A percentile compares a stretch with the other conserved stretches of the same genome.
phyloP scores from a whole-genome alignment of 2,113 vertebrate genomes.

The Tachysurus fulvidraco region DNA sequence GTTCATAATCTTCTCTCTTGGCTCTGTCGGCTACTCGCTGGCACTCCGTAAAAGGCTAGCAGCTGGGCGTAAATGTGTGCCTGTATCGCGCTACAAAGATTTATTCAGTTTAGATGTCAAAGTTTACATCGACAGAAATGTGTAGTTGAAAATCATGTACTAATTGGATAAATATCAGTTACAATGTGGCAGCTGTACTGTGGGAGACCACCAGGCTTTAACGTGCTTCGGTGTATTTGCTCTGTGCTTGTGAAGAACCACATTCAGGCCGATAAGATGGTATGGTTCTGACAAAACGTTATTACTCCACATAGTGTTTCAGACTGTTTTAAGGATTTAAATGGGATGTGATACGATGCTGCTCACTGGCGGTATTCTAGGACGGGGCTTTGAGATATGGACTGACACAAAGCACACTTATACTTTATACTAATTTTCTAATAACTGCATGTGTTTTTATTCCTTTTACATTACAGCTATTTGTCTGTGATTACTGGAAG shows the following conservation, averaged over 20 bases:
- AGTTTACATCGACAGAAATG: conserved; percentile 39
- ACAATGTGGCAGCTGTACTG: not conserved
- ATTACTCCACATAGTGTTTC: not conserved
- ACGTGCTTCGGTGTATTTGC: not conserved
- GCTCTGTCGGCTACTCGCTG: conserved; percentile 20
- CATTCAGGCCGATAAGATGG: not conserved
- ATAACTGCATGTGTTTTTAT: not conserved
- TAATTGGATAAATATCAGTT: conserved; percentile 44
- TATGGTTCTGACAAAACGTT: not conserved
- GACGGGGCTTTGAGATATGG: not conserved
- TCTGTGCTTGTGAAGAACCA: not conserved
- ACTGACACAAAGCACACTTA: not conserved
- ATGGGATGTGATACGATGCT: not conserved
- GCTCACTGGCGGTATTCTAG: not conserved
- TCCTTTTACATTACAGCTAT: not conserved
- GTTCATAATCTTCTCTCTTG: conserved; percentile 39
- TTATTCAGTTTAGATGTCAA: conserved; percentile 45
- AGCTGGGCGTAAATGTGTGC: conserved; percentile 43
- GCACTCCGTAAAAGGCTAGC: conserved; percentile 47
- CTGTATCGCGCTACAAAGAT: conserved; percentile 45
- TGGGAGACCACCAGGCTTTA: conserved; percentile 28
- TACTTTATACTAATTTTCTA: not conserved
- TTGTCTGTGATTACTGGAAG: not conserved
- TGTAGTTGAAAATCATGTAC: conserved; percentile 29
- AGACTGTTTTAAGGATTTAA: not conserved